Evolutionary conservation across 2,888 invertebrate species (phyloP).

Genomic region (Rhorus exstirpatorius): DNA sequence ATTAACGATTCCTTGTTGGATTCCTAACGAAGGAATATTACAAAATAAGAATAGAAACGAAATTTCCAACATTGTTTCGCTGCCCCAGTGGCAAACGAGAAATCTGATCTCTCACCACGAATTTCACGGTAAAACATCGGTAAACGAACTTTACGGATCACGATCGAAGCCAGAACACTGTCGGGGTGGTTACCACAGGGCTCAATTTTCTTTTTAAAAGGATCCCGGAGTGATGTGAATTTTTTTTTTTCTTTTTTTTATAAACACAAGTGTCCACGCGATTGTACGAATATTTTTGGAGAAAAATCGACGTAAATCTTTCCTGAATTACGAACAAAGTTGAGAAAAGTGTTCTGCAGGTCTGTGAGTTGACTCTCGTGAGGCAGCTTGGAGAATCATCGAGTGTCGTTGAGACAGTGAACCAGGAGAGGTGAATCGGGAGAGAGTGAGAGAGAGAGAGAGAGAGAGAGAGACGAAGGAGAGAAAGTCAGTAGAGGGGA

Average conservation of each 20-base stretch:
- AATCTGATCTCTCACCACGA: no score
- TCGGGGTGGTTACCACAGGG: neutral
- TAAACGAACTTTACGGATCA: no score
- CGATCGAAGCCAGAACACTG: neutral
- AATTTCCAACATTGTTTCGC: no score
- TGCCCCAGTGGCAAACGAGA: no score
- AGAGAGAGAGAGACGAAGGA: neutral
- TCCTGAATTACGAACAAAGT: neutral
- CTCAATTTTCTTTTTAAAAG: neutral
- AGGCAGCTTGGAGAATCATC: conserved; percentile 21
- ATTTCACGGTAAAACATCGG: no score
- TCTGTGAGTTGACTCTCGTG: neutral
- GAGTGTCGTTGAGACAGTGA: conserved; percentile 16
- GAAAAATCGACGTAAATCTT: neutral
- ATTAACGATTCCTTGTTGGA: no score
- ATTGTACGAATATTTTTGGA: neutral
- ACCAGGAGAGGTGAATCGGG: neutral
- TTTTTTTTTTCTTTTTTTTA: neutral
- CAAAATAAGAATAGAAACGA: no score
- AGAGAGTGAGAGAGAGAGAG: conserved; percentile 12
- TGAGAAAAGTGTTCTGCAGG: neutral
- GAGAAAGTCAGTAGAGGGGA: conserved; percentile 17
- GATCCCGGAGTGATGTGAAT: neutral
- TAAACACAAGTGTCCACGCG: neutral
- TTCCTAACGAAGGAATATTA: no score